Conservation (phyloP, 2,797 vertebrate species). For the Myripristis jacobus region DNA sequence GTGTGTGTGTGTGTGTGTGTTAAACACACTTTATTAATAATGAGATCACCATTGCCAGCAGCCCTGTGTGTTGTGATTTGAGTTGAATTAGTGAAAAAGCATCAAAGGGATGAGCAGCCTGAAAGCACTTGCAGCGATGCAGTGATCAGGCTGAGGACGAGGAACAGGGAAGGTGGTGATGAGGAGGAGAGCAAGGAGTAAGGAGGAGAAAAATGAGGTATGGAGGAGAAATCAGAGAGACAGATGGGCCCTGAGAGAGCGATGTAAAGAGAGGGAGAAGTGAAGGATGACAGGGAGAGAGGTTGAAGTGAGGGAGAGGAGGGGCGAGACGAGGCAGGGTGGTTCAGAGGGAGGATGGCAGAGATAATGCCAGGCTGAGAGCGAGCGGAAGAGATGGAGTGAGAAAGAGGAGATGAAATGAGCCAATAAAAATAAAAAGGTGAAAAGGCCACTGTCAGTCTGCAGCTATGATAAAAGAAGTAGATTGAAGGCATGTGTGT, state of each 20-base stretch:
- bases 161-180: conserved; percentile 28
- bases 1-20: no score
- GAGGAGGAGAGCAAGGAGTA: conserved; percentile 10
- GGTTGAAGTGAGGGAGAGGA: conserved; percentile 28
- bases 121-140: conserved; percentile 15
- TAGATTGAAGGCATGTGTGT: conserved; percentile 33
- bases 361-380: conserved; percentile 29
- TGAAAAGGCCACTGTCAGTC: conserved; percentile 45
- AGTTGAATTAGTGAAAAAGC: neutral
- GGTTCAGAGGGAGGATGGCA: neutral
- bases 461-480: conserved; percentile 33
- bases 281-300: conserved; percentile 26
- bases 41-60: conserved; percentile 10
- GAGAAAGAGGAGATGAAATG: conserved; percentile 41
- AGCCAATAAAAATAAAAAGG: conserved; percentile 60
- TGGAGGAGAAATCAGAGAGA: conserved; percentile 18
- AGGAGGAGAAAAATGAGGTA: no score
- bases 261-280: conserved; percentile 9
- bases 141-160: conserved; percentile 19
- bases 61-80: neutral
- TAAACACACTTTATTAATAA: conserved; percentile 6
- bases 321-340: conserved; percentile 24
- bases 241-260: neutral
- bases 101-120: conserved; percentile 9
- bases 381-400: neutral